Base-by-base conservation (phyloP, 2,113 vertebrate species). In the Odontophorus gujanensis region DNA sequence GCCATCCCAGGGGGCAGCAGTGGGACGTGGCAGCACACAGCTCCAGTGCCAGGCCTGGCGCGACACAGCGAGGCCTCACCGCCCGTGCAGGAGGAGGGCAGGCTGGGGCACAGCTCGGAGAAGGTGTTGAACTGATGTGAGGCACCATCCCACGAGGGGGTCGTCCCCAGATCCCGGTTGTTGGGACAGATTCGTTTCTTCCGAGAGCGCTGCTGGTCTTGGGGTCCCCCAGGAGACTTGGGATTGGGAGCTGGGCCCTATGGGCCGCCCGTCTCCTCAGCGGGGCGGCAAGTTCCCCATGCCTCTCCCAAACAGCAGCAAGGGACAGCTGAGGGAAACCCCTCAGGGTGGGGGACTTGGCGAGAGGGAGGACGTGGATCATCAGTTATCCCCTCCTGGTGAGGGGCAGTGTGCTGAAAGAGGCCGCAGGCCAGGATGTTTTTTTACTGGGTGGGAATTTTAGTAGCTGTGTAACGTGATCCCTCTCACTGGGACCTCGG, bases 11-110 rank as follows among this genome's bases (percentile, higher is more conserved):
- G 1, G 2, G 79, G 47, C 11, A 77, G 12, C 1, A 4, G 10
- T 17, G 50, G 21, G 4, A 51, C 7, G 0, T 21, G 15, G 13
- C 66, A 97, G 96, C 6, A 50, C 51, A 21, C 65, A 45, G 94
- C 96, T 22, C 98, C 97, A 81, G 98, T 98, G 89, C 63, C 76
- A 71, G 95, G 91, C 66, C 84, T 40, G 0, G 80, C 94, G n/a
- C 58, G n/a, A 6, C 4, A 2, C 0, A n/a, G 68, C 25, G 82
- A 73, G 72, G 88, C 93, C 25, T 96, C 92, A 0, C 84, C 95
- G 67, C 98, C 98, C 0, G 96, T 98, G 92, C 98, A 98, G 92
- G 98, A 98, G 91, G 97, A 98, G 69, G 98, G 98, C 6, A 95
- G 79, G 63, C 91, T 96, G 81, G 94, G 93, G 75, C 87, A 96